Base-by-base conservation (phyloP, 2,888 invertebrate species). In the Leucophenga montana region DNA sequence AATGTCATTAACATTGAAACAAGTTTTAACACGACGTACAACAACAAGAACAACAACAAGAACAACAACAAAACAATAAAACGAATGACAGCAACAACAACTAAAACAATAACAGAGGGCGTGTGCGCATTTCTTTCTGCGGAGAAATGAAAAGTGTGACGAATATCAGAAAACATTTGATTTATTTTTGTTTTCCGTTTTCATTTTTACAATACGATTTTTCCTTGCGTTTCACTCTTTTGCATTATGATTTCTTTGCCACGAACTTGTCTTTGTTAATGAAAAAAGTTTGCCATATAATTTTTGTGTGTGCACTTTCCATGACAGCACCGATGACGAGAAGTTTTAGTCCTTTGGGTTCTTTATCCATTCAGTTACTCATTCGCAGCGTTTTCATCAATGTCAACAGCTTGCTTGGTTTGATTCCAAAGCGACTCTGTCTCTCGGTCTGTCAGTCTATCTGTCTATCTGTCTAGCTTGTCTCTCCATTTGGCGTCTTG, bases 1-100 rank as follows among this genome's bases (percentile, higher is more conserved):
- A 79, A 81, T 79, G 79, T 77, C 79, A 79, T 79, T 79, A 81
- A 75, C 79, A 78, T 79, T 79, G 79, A 79, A 76, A 81, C 75
- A 77, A 81, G 76, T 79, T 82, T 81, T 80, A 79, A 81, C 79
- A 79, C 82, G 76, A 71, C 11, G 11, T 9, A 59, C 33, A 59
- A n/a, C 18, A 14, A 27, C 27, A 57, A 8, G 3, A 27, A 20
- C 18, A 20, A 22, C 6, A 18, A 56, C 20, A 57, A 18, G 0
- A 22, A n/a, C n/a, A n/a, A n/a, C n/a, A n/a, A n/a, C n/a, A 22
- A 27, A 22, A 57, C 44, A 31, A 22, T 27, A 56, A 56, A 56
- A 20, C 4, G 8, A 56, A 22, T 22, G 56, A 56, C 56, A 59
- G n/a, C 33, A n/a, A 31, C 31, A 59, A 22, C 31, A 31, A 56